Conservation (phyloP, 2,797 vertebrate species). For the Masticophis lateralis region DNA sequence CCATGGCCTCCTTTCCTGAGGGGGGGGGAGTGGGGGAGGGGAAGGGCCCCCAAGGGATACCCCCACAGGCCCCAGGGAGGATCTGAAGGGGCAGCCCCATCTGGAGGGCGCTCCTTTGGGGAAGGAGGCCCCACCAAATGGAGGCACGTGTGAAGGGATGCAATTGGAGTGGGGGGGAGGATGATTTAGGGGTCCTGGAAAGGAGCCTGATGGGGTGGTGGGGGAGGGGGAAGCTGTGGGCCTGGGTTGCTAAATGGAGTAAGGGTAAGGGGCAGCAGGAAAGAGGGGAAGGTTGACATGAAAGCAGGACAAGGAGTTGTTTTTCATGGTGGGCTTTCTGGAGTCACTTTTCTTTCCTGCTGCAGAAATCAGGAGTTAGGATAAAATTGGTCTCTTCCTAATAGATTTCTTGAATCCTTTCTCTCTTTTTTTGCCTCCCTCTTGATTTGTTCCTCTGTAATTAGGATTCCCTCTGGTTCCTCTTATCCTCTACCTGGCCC, state of each 20-base stretch:
- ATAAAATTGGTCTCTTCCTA: not conserved
- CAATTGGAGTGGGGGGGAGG: not conserved
- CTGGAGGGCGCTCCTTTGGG: not conserved
- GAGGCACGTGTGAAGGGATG: not conserved
- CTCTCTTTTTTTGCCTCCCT: not conserved
- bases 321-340: not conserved
- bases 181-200: not conserved
- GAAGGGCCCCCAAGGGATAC: not conserved
- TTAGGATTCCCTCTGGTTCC: not conserved
- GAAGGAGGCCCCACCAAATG: not conserved
- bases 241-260: not conserved
- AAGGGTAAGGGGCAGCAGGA: not conserved
- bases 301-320: not conserved
- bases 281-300: not conserved
- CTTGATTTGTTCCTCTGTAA: not conserved
- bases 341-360: not conserved
- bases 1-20: not conserved
- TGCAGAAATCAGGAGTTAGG: not conserved
- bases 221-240: not conserved
- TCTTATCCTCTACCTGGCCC: not conserved
- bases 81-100: not conserved
- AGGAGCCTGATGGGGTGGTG: not conserved
- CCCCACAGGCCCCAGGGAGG: not conserved
- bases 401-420: not conserved
- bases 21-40: not conserved